Evolutionary conservation across 2,888 invertebrate genomes (phyloP), one percentile per base, ranked within the genome.

Genomic region (Agonopterix heracliana): DNA sequence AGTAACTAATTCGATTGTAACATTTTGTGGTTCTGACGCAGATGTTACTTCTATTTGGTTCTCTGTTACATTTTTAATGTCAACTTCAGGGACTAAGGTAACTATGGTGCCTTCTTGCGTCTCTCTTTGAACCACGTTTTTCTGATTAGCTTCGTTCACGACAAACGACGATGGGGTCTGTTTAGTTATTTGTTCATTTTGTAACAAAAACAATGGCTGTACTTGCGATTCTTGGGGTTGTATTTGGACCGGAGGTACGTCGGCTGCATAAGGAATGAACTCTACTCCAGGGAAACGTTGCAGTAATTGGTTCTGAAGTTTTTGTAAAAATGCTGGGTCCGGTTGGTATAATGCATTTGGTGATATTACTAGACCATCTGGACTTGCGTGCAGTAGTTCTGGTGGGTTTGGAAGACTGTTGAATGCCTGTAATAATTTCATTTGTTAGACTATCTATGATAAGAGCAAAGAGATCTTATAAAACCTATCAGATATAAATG

Each of bases 331-430:
- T 54, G 73, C 65, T n/a, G 82, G 82, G 57, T 90, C 90, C 9
- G 90, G 84, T 64, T 90, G 90, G 56, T 90, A 91, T 7, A 91
- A 69, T 9, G 80, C 72, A 53, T 77, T 78, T 2, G 82, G 82
- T 50, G 82, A 73, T 54, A 86, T 79, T 13, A 84, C 71, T 44
- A 82, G 71, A 9, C 80, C 77, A 52, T 83, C 82, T 1, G 79
- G 71, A 43, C 78, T 81, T 11, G 78, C 66, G 45, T 76, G 77
- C 40, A 78, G 53, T 8, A 81, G 58, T 5, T 86, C 79, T 51
- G 81, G 83, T 41, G 74, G 81, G 2, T 74, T 66, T 53, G 82
- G 82, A 14, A 81, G 50, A 10, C 62, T 66, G 50, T 66, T 69
- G 52, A 70, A 75, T 13, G 73, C 71, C 75, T 80, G 63, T 10